Percentiles rank a stretch among this genome's conserved stretches.
Conservation (phyloP, 2,113 vertebrate genomes). For the Recurvirostra avosetta region DNA sequence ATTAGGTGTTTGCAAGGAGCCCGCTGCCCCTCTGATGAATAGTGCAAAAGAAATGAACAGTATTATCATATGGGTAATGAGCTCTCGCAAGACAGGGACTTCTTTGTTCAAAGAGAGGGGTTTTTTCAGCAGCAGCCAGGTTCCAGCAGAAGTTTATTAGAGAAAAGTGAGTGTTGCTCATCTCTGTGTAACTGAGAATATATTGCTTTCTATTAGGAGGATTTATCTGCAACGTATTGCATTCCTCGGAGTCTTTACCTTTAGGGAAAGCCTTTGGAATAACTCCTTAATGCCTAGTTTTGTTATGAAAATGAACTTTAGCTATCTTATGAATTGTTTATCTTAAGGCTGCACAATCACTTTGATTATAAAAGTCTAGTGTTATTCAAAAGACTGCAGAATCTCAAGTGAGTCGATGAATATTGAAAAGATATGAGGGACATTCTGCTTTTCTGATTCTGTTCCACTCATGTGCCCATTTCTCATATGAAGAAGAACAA, state of each 20-base stretch:
- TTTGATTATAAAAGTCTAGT: constrained; percentile 38
- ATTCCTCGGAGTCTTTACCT: neutral
- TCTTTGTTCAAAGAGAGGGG: constrained; percentile 10
- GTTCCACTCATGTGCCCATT: neutral
- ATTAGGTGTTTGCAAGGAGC: constrained; percentile 34
- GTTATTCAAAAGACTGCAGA: constrained; percentile 46
- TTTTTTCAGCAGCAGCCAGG: neutral
- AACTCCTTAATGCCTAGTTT: constrained; percentile 46
- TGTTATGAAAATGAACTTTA: constrained; percentile 64
- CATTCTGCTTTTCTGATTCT: constrained; percentile 5
- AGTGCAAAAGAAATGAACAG: constrained; percentile 2
- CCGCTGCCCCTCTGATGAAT: neutral
- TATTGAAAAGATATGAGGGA: constrained; percentile 42
- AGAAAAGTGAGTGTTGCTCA: constrained; percentile 10
- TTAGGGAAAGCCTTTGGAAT: constrained; percentile 34
- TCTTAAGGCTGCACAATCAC: constrained; percentile 43
- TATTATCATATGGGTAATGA: constrained; percentile 56
- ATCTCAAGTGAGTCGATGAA: constrained; percentile 48
- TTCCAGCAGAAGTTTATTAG: constrained; percentile 35
- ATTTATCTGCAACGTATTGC: constrained; percentile 40
- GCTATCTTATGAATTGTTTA: constrained; percentile 63
- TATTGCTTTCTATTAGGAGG: constrained; percentile 19
- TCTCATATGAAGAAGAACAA: neutral
- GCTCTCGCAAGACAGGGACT: constrained; percentile 30
- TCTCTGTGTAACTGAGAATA: constrained; percentile 5